Percentiles rank a stretch among this genome's conserved stretches.
These are phyloP conservation scores for Anhinga rufa DNA, from an alignment of 2,113 vertebrate species.

Conservation along the genomic window DNA sequence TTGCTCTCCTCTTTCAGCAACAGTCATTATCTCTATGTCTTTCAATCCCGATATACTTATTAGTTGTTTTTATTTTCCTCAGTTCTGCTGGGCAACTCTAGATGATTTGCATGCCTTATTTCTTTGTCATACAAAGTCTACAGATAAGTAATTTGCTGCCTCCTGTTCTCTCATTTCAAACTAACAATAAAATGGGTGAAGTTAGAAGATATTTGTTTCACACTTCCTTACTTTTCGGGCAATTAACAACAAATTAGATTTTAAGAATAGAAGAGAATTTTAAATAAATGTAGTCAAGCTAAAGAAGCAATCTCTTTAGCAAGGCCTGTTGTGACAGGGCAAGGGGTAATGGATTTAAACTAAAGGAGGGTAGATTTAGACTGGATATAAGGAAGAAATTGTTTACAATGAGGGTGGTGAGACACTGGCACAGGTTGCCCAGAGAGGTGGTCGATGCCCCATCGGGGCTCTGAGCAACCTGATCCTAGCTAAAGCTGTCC, in stretches of 20 bases:
- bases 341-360: too few relatives aligned
- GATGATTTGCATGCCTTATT: not conserved
- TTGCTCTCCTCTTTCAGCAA: not conserved
- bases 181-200: not conserved
- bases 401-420: too few relatives aligned
- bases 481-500: too few relatives aligned
- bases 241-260: not conserved
- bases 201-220: not conserved
- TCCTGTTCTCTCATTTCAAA: not conserved
- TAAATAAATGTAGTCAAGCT: not conserved
- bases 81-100: not conserved
- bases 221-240: not conserved
- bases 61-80: not conserved
- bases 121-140: not conserved
- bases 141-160: not conserved
- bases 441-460: too few relatives aligned
- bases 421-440: too few relatives aligned
- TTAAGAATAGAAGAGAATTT: not conserved
- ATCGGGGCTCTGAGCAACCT: too few relatives aligned
- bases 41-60: not conserved
- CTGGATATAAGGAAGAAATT: too few relatives aligned
- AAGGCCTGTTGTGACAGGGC: too few relatives aligned
- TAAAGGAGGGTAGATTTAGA: too few relatives aligned
- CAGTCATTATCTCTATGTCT: not conserved
- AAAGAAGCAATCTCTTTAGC: not conserved